Conservation (phyloP, 2,113 vertebrate genomes). For the Nerophis lumbriciformis region DNA sequence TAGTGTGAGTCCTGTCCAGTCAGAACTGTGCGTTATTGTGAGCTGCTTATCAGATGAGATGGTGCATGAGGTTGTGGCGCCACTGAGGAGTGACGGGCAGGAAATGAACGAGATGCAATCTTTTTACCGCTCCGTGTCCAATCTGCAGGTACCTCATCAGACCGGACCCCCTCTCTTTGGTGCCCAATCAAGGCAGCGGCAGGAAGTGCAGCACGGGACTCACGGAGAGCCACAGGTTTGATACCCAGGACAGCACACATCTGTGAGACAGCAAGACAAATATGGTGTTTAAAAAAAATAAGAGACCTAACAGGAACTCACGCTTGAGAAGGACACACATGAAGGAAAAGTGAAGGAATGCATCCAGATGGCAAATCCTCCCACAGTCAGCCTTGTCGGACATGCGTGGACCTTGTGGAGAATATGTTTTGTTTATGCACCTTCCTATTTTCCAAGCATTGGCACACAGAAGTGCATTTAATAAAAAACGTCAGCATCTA, state of each 20-base stretch:
- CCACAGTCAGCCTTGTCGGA: conserved; percentile 14
- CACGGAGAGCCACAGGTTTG: conserved; percentile 68
- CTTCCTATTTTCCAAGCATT: conserved; percentile 51
- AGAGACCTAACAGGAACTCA: conserved; percentile 25
- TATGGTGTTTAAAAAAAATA: neutral
- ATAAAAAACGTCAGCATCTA: conserved; percentile 48
- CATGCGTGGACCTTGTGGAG: conserved; percentile 62
- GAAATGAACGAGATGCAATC: neutral
- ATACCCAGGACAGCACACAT: conserved; percentile 75
- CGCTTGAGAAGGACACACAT: conserved; percentile 6
- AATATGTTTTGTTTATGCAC: conserved; percentile 59
- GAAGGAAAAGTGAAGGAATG: conserved; percentile 1
- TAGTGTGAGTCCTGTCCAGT: too few species aligned
- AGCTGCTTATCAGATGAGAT: too few species aligned
- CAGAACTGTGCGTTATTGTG: too few species aligned
- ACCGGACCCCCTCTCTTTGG: conserved; percentile 75
- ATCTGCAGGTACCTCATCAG: conserved; percentile 75
- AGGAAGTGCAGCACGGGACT: conserved; percentile 65
- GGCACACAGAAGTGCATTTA: conserved; percentile 75
- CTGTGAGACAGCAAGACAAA: conserved; percentile 61
- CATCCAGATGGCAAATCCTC: conserved; percentile 2
- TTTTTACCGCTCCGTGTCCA: conserved; percentile 10
- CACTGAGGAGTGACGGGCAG: too few species aligned
- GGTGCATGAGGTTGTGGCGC: too few species aligned
- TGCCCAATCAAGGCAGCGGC: conserved; percentile 66